Evolutionary conservation across 2,888 invertebrate species (phyloP).

Genomic region (Eilema sororculum): DNA sequence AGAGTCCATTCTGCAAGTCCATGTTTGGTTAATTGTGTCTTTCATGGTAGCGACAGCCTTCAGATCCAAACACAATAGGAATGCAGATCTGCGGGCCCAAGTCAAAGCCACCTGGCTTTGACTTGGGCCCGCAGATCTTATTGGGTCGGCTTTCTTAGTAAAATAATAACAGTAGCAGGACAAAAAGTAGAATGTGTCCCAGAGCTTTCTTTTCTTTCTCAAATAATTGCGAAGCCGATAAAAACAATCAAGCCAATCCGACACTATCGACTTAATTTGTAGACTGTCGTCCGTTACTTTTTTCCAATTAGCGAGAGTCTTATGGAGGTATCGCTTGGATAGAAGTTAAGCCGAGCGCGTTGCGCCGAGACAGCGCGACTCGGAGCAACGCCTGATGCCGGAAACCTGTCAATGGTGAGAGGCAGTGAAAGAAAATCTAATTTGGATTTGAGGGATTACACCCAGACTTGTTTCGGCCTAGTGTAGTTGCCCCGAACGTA

Average conservation of each 20-base stretch:
- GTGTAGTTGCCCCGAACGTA: constrained; percentile 66
- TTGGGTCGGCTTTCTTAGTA: neutral
- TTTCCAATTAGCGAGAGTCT: constrained; percentile 67
- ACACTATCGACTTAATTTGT: constrained; percentile 45
- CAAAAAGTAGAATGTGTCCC: neutral
- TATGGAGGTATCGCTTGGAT: constrained; percentile 55
- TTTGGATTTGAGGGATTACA: constrained; percentile 86
- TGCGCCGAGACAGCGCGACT: constrained; percentile 38
- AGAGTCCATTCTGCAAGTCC: too few relatives aligned
- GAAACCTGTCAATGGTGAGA: constrained; percentile 81
- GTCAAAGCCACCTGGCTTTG: too few relatives aligned
- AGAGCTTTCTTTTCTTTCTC: constrained; percentile 8
- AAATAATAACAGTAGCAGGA: neutral
- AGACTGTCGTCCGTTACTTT: constrained; percentile 45
- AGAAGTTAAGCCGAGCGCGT: constrained; percentile 67
- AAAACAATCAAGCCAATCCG: constrained; percentile 33
- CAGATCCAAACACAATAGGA: neutral
- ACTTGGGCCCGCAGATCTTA: neutral
- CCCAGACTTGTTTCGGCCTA: constrained; percentile 84
- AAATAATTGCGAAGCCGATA: constrained; percentile 20
- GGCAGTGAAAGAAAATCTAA: constrained; percentile 85
- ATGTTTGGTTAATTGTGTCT: neutral
- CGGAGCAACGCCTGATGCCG: constrained; percentile 55
- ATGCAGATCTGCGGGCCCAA: too few relatives aligned
- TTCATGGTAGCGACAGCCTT: neutral